Base-by-base conservation (phyloP, 2,797 vertebrate genomes). In the Sandelia bainsii region DNA sequence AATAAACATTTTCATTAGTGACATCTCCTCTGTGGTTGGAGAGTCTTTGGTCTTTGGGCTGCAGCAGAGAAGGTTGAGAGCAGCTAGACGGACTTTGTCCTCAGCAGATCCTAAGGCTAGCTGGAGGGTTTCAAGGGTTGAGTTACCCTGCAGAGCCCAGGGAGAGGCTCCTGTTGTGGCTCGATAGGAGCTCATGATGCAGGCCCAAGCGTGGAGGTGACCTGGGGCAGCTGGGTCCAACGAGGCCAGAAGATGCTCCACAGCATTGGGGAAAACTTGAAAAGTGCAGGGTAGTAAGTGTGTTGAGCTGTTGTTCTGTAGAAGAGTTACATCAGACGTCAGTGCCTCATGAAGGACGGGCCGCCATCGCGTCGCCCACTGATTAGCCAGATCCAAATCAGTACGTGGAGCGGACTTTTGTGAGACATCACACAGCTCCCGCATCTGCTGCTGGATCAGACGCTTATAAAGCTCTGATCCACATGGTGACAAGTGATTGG, bases 191-290 rank as follows among this genome's bases (percentile, higher is more conserved):
- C 91, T 95, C 89, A 96, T 79, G 68, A 98, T 79, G 2, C 90
- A 93, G 45, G 96, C 93, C 96, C 96, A 97, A 1, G 95, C 95
- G 8, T 89, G 91, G 19, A 97, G 94, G 1, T 96, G 94, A 0
- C 91, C 84, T 0, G 87, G 61, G 10, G 69, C 29, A 4, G 2
- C 20, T 0, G 87, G 90, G 3, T 87, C 39, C 34, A 97, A 91
- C 9, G 59, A 80, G 49, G 84, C 17, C 0, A 94, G 84, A 67
- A 98, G 87, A 0, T 42, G 82, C 0, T 85, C 61, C 40, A 93
- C 92, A 0, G 94, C 69, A 1, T 85, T 90, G 0, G 96, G 95
- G 87, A 97, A 96, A 23, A 93, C 87, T 25, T 89, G 93, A 66
- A 97, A 88, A 5, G 96, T 97, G 86, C 88, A 93, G 44, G 92